Base-by-base conservation (phyloP, 2,888 invertebrate genomes). In the Hydroisotoma schaefferi region DNA sequence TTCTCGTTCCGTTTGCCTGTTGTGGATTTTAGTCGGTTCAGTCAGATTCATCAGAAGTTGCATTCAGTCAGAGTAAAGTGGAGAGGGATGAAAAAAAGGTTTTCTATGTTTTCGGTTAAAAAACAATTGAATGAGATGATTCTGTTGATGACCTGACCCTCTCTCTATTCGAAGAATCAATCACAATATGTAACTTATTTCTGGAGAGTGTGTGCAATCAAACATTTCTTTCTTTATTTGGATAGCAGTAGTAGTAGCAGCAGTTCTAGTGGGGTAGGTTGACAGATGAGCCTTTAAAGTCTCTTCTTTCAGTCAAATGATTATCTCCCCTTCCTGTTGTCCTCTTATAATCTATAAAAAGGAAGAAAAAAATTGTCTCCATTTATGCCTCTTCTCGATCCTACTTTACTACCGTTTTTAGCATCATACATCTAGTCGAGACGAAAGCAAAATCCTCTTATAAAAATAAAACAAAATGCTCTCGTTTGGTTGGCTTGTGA, bases 81-180 rank as follows among this genome's bases (percentile, higher is more conserved):
- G n/a, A n/a, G n/a, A n/a, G n/a, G n/a, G n/a, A n/a, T n/a, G 28
- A 18, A 27, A 29, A n/a, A 49, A 53, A 53, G 53, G 53, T 53
- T 53, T 53, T 53, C 53, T 37, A 29, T 53, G 53, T 53, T 53
- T 20, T 40, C 20, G 40, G n/a, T 40, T 40, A 53, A 53, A 53
- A 53, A 53, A 53, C 53, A 53, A 29, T 53, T 26, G 23, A 20
- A n/a, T 23, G 18, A 37, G 28, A 51, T 51, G 51, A 51, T 33
- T 51, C 25, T 25, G 25, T 47, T 53, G 53, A 53, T 40, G 53
- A 40, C 53, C 53, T 37, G 25, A 26, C 53, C 53, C 49, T 37
- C n/a, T n/a, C n/a, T n/a, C n/a, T n/a, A n/a, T n/a, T n/a, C 23
- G 25, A 28, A 38, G 53, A 53, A 53, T 53, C 53, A 53, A 53